A percentile compares a stretch with the other conserved stretches of the same genome.
These are phyloP conservation scores for Drosophila putrida DNA, from an alignment of 2,888 invertebrate species.

Conservation along the genomic window DNA sequence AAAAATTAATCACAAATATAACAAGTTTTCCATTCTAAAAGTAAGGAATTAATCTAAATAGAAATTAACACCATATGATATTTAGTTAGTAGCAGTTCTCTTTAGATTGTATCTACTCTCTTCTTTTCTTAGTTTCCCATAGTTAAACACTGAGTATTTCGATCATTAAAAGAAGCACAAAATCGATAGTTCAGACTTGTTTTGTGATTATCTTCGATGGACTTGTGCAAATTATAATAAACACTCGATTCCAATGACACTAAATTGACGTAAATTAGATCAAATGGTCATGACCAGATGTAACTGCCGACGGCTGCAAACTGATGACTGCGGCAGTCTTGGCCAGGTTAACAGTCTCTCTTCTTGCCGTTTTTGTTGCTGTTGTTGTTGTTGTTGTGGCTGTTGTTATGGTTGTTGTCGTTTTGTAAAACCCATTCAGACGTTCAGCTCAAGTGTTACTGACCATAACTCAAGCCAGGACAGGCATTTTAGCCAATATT, in stretches of 20 bases:
- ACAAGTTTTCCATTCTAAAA: too few species aligned
- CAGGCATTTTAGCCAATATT: slow-evolving; percentile 72
- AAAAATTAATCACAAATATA: too few species aligned
- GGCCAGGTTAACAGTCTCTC: slow-evolving; percentile 24
- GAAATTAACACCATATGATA: too few species aligned
- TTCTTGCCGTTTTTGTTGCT: slow-evolving; percentile 4
- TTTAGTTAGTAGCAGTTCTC: neutral
- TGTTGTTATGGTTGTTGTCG: slow-evolving; percentile 30
- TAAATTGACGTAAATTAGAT: slow-evolving; percentile 77
- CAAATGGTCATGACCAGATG: slow-evolving; percentile 56
- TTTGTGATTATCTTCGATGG: slow-evolving; percentile 13
- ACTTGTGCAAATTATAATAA: slow-evolving; percentile 59
- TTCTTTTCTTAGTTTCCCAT: slow-evolving; percentile 1
- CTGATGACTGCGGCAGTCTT: slow-evolving; percentile 33
- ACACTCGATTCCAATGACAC: slow-evolving; percentile 77
- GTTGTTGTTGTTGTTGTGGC: slow-evolving; percentile 27
- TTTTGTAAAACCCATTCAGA: slow-evolving; percentile 74
- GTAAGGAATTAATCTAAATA: neutral
- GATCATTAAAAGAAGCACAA: slow-evolving; percentile 16
- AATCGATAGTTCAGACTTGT: slow-evolving; percentile 13
- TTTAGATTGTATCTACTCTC: neutral
- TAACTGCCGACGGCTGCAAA: slow-evolving; percentile 69
- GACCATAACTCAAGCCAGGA: slow-evolving; percentile 72
- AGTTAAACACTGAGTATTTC: slow-evolving; percentile 18
- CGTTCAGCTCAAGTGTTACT: slow-evolving; percentile 74